Base-by-base conservation (phyloP, 2,797 vertebrate species). In the Bradypodion ventrale region DNA sequence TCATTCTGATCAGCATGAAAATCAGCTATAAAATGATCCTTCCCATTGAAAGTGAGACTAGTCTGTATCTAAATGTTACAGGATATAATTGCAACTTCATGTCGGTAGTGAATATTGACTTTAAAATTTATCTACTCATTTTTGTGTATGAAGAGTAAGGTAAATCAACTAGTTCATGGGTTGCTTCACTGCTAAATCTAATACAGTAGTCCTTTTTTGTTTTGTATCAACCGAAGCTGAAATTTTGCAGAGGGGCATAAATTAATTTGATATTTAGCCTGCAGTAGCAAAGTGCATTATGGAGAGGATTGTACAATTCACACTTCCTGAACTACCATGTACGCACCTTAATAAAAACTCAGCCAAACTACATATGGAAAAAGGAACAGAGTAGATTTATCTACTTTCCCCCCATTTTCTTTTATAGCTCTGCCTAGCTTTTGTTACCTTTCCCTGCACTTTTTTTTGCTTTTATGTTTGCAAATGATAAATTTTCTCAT, bases 401-500 rank as follows among this genome's bases (percentile, higher is more conserved):
- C 88, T 90, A 37, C 89, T 85, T 89, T 89, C 80, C 9, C 79
- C 15, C 83, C 78, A 27, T 49, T 52, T 89, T 89, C 82, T 92
- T 91, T 90, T 88, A 90, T 83, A 90, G 82, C 60, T 46, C 87
- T 83, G 83, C 75, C 83, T 90, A 82, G 62, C 89, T 93, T 94
- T 94, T 92, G 83, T 93, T 93, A 85, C 90, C 76, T 86, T 92
- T 88, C 82, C 91, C 73, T 92, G 88, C 89, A 75, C 77, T 75
- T 72, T 92, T 79, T 69, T 90, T 85, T 87, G 80, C 88, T 89
- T 94, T 94, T 91, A 92, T 93, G 92, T 92, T 92, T 90, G 73
- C 87, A 90, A 93, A 90, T 95, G 90, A 96, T 94, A 93, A 93
- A 93, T 92, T 90, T 90, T 90, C 73, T 81, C 87, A 80, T 91